phyloP scores from a whole-genome alignment of 2,797 vertebrate genomes.

The Neosilurus mollespiculum region DNA sequence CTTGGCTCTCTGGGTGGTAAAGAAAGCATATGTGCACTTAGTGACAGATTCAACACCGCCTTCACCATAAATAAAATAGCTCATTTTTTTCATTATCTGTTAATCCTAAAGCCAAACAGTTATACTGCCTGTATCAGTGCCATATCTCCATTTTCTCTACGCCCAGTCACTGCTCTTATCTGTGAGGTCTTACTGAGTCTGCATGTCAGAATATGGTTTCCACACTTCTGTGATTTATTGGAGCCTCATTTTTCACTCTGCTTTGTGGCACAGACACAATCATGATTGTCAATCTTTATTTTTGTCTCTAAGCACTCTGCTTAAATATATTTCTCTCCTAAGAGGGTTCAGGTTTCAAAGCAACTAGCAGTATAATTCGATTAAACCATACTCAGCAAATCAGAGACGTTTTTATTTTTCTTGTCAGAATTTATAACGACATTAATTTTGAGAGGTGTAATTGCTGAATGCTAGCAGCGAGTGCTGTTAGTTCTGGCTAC shows the following conservation, averaged over 20 bases:
- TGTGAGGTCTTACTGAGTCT: constrained; percentile 14
- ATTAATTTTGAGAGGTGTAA: constrained; percentile 70
- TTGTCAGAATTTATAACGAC: constrained; percentile 66
- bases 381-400: constrained; percentile 57
- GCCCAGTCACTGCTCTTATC: constrained; percentile 14
- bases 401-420: constrained; percentile 63
- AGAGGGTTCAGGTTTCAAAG: constrained; percentile 44
- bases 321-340: constrained; percentile 41
- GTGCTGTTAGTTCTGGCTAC: constrained; percentile 68
- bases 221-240: constrained; percentile 17
- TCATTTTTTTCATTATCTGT: constrained; percentile 18
- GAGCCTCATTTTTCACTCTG: constrained; percentile 63
- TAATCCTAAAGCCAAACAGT: constrained; percentile 23
- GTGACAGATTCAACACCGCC: constrained; percentile 17
- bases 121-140: not conserved
- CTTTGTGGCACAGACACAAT: constrained; percentile 58
- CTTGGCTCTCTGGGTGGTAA: constrained; percentile 13
- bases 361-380: constrained; percentile 55
- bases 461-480: constrained; percentile 63
- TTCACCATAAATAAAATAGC: constrained; percentile 14
- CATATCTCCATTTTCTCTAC: constrained; percentile 7
- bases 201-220: constrained; percentile 27
- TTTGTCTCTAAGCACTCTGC: constrained; percentile 45
- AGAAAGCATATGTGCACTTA: constrained; percentile 6
- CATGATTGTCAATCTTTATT: constrained; percentile 63